Conservation (phyloP, 2,888 invertebrate species). For the Herminia tarsipennalis region DNA sequence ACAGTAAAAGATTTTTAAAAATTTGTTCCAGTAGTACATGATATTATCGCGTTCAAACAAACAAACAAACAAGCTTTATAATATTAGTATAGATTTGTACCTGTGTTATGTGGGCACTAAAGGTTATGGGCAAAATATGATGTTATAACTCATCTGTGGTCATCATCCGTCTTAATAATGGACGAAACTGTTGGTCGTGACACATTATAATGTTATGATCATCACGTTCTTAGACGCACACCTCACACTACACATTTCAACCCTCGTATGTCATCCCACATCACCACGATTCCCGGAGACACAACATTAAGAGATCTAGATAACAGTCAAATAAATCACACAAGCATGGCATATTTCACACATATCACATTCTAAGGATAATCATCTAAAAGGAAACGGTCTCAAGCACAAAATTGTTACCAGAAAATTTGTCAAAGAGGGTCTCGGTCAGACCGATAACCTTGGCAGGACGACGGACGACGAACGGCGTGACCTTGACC, state of each 20-base stretch:
- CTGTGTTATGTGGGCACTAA: no score
- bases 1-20: no score
- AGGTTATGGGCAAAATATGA: no score
- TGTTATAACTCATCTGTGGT: no score
- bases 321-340: conserved; percentile 20
- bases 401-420: conserved; percentile 17
- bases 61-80: no score
- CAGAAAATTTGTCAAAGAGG: conserved; percentile 38
- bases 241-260: neutral
- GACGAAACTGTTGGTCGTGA: no score
- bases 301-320: conserved; percentile 15
- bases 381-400: conserved; percentile 28
- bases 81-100: no score
- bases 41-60: no score
- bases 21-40: no score
- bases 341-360: conserved; percentile 24
- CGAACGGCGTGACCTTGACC: conserved; percentile 52
- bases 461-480: conserved; percentile 46
- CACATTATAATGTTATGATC: neutral
- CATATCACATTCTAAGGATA: conserved; percentile 23
- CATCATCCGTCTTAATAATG: no score
- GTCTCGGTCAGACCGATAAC: conserved; percentile 43
- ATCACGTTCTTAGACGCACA: neutral
- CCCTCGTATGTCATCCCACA: neutral
- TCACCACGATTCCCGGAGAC: conserved; percentile 13